Conservation (phyloP, 2,797 vertebrate species). For the Chaetodon trifasciatus region DNA sequence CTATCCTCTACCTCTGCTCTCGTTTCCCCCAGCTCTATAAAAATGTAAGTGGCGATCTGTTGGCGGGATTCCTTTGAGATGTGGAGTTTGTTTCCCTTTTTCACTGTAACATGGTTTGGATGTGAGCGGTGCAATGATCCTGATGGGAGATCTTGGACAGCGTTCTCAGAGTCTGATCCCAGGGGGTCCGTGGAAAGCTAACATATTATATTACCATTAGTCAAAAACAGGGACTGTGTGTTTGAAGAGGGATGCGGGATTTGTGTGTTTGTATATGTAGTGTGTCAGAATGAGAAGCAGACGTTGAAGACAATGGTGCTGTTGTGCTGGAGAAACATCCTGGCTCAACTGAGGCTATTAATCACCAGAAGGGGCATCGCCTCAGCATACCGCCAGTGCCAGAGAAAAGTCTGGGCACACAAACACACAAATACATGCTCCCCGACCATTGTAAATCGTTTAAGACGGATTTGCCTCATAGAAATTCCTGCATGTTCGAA, state of each 20-base stretch:
- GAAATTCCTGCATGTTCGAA: constrained; percentile 20
- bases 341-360: constrained; percentile 48
- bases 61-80: neutral
- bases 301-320: constrained; percentile 62
- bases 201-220: neutral
- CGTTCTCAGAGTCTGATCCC: neutral
- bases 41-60: constrained; percentile 77
- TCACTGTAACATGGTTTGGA: neutral
- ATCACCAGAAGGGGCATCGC: constrained; percentile 38
- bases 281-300: constrained; percentile 61
- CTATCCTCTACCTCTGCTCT: constrained; percentile 85
- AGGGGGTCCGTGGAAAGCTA: constrained; percentile 1
- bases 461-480: neutral
- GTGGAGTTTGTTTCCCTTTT: constrained; percentile 6
- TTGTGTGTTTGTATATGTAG: constrained; percentile 23
- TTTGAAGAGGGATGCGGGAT: constrained; percentile 14
- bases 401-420: constrained; percentile 34
- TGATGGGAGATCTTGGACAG: neutral
- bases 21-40: constrained; percentile 85
- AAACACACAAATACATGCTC: constrained; percentile 13
- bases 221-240: constrained; percentile 24
- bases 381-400: constrained; percentile 15
- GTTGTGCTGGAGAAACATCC: constrained; percentile 55
- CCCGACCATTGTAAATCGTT: constrained; percentile 18
- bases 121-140: neutral